Percentiles rank a stretch among this genome's conserved stretches.
Conservation (phyloP, 2,113 vertebrate species). For the Pelusios castaneus region DNA sequence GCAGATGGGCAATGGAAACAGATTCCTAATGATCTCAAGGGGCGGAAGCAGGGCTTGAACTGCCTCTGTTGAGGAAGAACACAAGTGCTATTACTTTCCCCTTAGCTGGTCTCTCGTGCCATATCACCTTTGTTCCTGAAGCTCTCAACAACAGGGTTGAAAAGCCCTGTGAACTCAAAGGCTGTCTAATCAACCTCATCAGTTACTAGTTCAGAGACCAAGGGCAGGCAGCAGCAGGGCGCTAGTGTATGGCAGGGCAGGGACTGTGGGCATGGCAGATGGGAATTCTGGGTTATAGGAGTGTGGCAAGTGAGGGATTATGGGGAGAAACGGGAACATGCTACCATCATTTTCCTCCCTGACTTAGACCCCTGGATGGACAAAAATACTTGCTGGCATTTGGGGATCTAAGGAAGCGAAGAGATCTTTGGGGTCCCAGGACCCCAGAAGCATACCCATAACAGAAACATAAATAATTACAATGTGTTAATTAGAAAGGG, state of each 20-base stretch:
- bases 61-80: background rate
- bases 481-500: background rate
- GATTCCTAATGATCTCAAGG: background rate
- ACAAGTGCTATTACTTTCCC: background rate
- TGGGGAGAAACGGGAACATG: background rate
- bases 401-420: background rate
- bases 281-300: background rate
- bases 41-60: background rate
- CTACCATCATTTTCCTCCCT: background rate
- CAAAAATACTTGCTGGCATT: background rate
- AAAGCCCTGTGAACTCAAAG: background rate
- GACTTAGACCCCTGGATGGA: background rate
- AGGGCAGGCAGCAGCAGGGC: background rate
- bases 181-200: too few species aligned
- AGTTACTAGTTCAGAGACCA: background rate
- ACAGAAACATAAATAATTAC: background rate
- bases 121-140: background rate
- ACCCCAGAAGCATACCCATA: background rate
- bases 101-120: background rate
- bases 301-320: fast-evolving
- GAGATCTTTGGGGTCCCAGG: background rate
- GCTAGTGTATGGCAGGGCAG: fast-evolving
- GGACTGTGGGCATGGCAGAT: fast-evolving
- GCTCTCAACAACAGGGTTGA: background rate
- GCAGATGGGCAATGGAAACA: background rate